These are phyloP conservation scores for Campoplex capitator DNA, from an alignment of 2,888 invertebrate species.

Conservation along the genomic window DNA sequence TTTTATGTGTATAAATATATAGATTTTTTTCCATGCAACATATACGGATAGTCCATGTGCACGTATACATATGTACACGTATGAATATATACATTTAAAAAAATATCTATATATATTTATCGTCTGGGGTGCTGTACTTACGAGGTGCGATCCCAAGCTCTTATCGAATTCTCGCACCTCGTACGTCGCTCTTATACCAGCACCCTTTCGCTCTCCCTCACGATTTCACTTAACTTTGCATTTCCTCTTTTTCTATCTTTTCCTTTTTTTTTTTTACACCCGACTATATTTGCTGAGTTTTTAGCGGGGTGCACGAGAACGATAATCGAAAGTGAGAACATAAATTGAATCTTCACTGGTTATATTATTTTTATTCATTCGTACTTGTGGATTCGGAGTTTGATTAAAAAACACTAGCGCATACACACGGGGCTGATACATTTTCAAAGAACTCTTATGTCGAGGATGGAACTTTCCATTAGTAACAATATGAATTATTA, in stretches of 20 bases:
- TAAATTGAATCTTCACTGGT: constrained; percentile 40
- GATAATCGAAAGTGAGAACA: constrained; percentile 59
- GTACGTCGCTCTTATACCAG: constrained; percentile 46
- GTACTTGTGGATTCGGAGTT: neutral
- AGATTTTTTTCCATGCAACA: neutral
- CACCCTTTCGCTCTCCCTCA: constrained; percentile 32
- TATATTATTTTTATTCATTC: constrained; percentile 33
- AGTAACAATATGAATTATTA: neutral
- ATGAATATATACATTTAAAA: constrained; percentile 1
- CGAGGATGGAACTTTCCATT: neutral
- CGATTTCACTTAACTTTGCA: constrained; percentile 59
- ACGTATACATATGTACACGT: neutral
- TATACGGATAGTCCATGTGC: neutral
- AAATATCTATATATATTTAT: constrained; percentile 30
- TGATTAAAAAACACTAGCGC: neutral
- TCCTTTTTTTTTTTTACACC: neutral
- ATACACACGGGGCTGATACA: neutral
- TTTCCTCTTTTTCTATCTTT: constrained; percentile 13
- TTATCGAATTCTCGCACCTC: constrained; percentile 69
- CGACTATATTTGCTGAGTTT: constrained; percentile 18
- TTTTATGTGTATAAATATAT: constrained; percentile 26
- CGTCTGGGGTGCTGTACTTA: constrained; percentile 53
- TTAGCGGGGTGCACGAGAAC: neutral
- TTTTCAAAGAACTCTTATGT: neutral
- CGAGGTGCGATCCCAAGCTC: constrained; percentile 61